These are phyloP conservation scores for Sycobia sp. DNA, from an alignment of 1,140 invertebrate species.

Conservation along the genomic window DNA sequence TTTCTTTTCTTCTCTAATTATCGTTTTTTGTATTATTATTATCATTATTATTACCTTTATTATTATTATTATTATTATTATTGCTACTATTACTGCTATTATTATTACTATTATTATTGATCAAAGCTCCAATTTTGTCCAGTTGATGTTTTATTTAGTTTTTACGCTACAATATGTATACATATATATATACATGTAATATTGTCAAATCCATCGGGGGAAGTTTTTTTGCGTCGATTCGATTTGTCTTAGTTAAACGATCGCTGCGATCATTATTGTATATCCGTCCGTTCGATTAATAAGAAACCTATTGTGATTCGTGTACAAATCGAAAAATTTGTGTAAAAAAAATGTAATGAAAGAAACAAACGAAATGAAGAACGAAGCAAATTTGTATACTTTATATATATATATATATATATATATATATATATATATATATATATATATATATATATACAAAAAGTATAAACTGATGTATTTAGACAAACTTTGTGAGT, in stretches of 20 bases:
- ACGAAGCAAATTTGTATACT: too few species aligned
- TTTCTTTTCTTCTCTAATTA: conserved; percentile 21
- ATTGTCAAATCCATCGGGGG: conserved; percentile 20
- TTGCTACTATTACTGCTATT: too few species aligned
- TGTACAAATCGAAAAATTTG: conserved; percentile 28
- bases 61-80: conserved; percentile 23
- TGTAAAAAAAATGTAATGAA: conserved; percentile 30
- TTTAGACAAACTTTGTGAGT: conserved; percentile 43
- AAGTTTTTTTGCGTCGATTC: conserved; percentile 23
- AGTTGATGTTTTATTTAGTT: conserved; percentile 50
- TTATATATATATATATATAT: too few species aligned
- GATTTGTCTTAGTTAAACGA: conserved; percentile 10
- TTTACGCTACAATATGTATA: conserved; percentile 34
- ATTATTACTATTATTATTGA: conserved; percentile 32
- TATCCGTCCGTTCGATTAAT: conserved; percentile 8
- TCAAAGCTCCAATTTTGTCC: conserved; percentile 45
- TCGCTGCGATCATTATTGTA: conserved; percentile 6
- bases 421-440: too few species aligned
- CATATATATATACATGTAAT: too few species aligned
- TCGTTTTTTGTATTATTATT: too few species aligned
- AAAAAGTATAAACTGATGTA: conserved; percentile 26
- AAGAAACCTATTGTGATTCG: conserved; percentile 31
- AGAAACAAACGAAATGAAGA: too few species aligned
- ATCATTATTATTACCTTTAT: too few species aligned
- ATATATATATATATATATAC: too few species aligned